A percentile compares a stretch with the other conserved stretches of the same genome.
phyloP scores from a whole-genome alignment of 2,797 vertebrate species.

The Gila robusta region DNA sequence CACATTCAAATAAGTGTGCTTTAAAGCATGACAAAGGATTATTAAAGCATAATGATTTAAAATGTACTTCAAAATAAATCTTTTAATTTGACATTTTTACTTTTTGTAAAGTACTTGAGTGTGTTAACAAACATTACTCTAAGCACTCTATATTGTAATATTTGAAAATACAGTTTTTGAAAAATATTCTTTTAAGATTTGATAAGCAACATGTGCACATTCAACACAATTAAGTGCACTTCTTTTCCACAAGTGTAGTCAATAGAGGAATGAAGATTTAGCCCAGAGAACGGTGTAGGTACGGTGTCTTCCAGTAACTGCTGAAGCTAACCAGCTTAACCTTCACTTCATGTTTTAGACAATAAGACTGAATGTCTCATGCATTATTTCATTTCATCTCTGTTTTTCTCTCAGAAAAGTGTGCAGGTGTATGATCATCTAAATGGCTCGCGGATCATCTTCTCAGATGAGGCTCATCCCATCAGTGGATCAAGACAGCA shows the following conservation, averaged over 20 bases:
- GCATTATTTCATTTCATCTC: background rate
- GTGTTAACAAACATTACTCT: too few species aligned
- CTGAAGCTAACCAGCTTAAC: background rate
- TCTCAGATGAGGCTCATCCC: constrained; percentile 62
- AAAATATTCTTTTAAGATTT: too few species aligned
- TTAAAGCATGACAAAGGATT: too few species aligned
- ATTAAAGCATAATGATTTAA: too few species aligned
- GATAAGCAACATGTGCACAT: background rate
- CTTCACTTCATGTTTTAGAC: background rate
- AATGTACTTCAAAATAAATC: too few species aligned
- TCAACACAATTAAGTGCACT: background rate
- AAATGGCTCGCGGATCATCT: constrained; percentile 72
- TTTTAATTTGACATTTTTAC: background rate
- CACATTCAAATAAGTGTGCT: too few species aligned
- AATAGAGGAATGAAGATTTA: background rate
- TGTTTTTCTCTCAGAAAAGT: constrained; percentile 67
- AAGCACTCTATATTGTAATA: too few species aligned
- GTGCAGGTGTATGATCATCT: constrained; percentile 68
- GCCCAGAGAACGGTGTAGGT: background rate
- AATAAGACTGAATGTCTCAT: background rate
- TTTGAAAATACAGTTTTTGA: too few species aligned
- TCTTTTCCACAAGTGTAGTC: background rate
- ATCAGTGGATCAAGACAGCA: constrained; percentile 60
- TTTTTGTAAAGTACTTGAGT: too few species aligned
- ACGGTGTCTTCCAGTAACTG: background rate